phyloP scores from a whole-genome alignment of 2,888 invertebrate species.

The Melitaea athalia region DNA sequence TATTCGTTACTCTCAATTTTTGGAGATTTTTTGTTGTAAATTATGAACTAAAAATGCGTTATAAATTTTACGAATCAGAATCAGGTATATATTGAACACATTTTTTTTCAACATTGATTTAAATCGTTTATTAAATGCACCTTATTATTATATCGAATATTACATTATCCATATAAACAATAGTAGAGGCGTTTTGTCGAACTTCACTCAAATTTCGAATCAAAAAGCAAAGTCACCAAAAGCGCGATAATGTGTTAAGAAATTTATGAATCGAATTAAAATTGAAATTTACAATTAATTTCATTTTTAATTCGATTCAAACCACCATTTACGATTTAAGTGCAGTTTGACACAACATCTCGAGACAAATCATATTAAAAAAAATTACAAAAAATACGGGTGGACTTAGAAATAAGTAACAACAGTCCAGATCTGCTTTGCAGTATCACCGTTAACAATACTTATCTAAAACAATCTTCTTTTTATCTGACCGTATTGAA shows the following conservation, averaged over 20 bases:
- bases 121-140: constrained; percentile 29
- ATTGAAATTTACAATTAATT: constrained; percentile 40
- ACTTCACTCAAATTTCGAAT: constrained; percentile 75
- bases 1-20: constrained; percentile 30
- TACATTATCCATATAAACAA: constrained; percentile 29
- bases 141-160: constrained; percentile 9
- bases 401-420: constrained; percentile 80
- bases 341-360: constrained; percentile 82
- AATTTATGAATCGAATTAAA: constrained; percentile 57
- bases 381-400: constrained; percentile 54
- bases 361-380: constrained; percentile 49
- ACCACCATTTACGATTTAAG: constrained; percentile 81
- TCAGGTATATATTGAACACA: constrained; percentile 14
- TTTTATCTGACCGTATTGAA: constrained; percentile 81
- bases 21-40: constrained; percentile 7
- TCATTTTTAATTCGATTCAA: constrained; percentile 52
- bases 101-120: constrained; percentile 21
- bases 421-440: constrained; percentile 78
- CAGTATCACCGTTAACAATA: constrained; percentile 79
- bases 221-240: constrained; percentile 63
- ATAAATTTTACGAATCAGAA: constrained; percentile 6
- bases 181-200: constrained; percentile 65
- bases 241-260: constrained; percentile 57
- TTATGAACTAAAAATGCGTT: constrained; percentile 4
- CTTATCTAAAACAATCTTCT: constrained; percentile 70